phyloP scores from a whole-genome alignment of 2,888 invertebrate genomes.

The Octodonta nipae region DNA sequence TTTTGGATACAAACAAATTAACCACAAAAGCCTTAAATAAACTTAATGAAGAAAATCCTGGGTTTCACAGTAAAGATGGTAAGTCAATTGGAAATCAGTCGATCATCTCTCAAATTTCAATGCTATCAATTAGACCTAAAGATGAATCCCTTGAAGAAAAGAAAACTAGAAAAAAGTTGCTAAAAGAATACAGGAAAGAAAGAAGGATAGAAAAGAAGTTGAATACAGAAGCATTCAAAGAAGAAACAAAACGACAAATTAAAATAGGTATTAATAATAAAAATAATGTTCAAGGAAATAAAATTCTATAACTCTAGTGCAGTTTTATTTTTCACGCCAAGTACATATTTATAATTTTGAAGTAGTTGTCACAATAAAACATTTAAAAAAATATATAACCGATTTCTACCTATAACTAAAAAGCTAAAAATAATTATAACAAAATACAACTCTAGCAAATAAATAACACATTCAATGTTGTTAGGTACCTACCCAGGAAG shows the following conservation, averaged over 20 bases:
- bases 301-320: conserved; percentile 50
- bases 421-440: too few relatives aligned
- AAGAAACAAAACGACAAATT: conserved; percentile 68
- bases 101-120: conserved; percentile 53
- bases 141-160: conserved; percentile 68
- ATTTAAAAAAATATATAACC: too few relatives aligned
- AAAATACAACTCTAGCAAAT: too few relatives aligned
- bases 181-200: conserved; percentile 67
- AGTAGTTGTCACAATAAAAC: too few relatives aligned
- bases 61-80: conserved; percentile 34
- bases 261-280: conserved; percentile 65
- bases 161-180: conserved; percentile 58
- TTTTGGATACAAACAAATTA: conserved; percentile 47
- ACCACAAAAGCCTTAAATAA: conserved; percentile 56
- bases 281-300: conserved; percentile 59
- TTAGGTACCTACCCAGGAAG: too few relatives aligned
- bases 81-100: conserved; percentile 50
- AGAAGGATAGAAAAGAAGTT: conserved; percentile 70
- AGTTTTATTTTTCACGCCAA: too few relatives aligned
- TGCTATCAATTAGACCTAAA: conserved; percentile 56
- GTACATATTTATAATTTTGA: too few relatives aligned
- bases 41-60: conserved; percentile 41
- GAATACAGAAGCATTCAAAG: conserved; percentile 69
- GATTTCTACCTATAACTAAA: too few relatives aligned
- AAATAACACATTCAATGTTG: too few relatives aligned